phyloP scores from a whole-genome alignment of 2,888 invertebrate genomes.

The Pelosia muscerda region DNA sequence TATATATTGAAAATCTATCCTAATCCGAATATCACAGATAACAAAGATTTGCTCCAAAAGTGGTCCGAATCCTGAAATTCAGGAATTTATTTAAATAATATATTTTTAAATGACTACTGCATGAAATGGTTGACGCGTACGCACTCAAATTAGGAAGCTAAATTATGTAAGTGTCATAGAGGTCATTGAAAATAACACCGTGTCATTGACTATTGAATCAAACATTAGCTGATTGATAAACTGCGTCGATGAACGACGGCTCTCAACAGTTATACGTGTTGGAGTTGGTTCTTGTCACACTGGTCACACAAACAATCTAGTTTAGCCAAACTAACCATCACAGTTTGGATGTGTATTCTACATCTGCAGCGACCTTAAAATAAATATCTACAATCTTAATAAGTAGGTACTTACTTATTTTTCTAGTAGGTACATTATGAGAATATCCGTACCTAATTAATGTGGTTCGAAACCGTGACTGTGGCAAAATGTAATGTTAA shows the following conservation, averaged over 20 bases:
- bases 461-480: too few relatives aligned
- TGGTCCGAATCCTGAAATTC: not conserved
- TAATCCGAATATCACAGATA: not conserved
- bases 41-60: not conserved
- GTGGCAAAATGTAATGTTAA: too few relatives aligned
- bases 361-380: too few relatives aligned
- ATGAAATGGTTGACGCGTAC: slow-evolving; percentile 8
- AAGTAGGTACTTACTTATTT: too few relatives aligned
- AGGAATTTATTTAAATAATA: not conserved
- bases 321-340: not conserved
- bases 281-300: slow-evolving; percentile 17
- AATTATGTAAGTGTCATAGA: slow-evolving; percentile 76
- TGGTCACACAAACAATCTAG: not conserved
- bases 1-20: too few relatives aligned
- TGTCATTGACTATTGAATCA: slow-evolving; percentile 55
- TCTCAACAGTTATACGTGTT: slow-evolving; percentile 23
- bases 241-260: not conserved
- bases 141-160: slow-evolving; percentile 54
- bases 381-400: too few relatives aligned
- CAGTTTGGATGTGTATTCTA: not conserved
- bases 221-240: slow-evolving; percentile 22
- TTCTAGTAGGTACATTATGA: too few relatives aligned
- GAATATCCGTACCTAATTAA: too few relatives aligned
- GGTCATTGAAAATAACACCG: slow-evolving; percentile 74
- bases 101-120: not conserved